Conservation (phyloP, 1,140 invertebrate species). For the Vanessa tameamea region DNA sequence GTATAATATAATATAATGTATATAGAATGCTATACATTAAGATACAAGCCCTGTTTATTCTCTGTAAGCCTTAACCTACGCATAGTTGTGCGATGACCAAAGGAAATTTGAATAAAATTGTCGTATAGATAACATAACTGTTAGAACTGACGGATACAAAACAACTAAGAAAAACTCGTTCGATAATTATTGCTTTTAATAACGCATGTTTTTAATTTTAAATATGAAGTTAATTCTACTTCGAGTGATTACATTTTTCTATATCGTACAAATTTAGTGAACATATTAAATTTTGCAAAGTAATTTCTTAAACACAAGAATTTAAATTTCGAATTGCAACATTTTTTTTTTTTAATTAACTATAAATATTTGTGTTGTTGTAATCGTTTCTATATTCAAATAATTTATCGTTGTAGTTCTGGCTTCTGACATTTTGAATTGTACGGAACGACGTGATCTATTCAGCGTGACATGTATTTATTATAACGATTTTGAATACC, state of each 20-base stretch:
- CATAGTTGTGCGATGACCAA: slow-evolving; percentile 39
- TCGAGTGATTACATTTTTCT: background rate
- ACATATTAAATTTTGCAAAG: background rate
- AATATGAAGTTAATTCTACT: too few species aligned
- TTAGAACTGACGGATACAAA: background rate
- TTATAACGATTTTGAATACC: background rate
- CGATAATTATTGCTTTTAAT: too few species aligned
- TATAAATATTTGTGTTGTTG: background rate
- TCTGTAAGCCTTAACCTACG: slow-evolving; percentile 71
- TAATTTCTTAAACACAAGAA: too few species aligned
- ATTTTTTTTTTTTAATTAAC: too few species aligned
- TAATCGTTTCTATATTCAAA: background rate
- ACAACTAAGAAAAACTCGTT: too few species aligned
- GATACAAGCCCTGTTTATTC: slow-evolving; percentile 76
- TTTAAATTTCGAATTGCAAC: too few species aligned
- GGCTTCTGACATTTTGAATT: background rate
- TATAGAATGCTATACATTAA: slow-evolving; percentile 73
- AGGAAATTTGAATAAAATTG: background rate
- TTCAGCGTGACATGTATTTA: background rate
- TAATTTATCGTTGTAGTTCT: too few species aligned
- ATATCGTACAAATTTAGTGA: slow-evolving; percentile 4
- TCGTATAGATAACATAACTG: background rate
- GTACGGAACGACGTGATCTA: background rate
- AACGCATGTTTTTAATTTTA: too few species aligned
- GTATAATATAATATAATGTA: slow-evolving; percentile 69